Conservation (phyloP, 35 echinoderm and acorn worm species). For the Lytechinus variegatus region DNA sequence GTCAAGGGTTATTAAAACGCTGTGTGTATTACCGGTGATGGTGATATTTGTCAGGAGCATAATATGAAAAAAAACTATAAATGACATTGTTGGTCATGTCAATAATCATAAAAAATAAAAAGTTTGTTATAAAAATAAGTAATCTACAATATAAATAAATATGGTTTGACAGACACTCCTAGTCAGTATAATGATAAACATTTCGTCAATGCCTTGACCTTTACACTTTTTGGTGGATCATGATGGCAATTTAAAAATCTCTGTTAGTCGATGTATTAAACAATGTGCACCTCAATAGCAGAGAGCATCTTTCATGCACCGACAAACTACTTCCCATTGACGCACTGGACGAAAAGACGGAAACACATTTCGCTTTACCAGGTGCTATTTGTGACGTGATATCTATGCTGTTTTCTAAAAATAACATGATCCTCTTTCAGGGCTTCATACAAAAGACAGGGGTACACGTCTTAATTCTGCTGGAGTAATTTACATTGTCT, state of each 20-base stretch:
- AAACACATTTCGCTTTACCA: not conserved
- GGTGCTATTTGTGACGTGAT: not conserved
- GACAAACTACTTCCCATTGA: not conserved
- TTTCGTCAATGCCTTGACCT: not conserved
- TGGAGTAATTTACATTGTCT: slow-evolving; percentile 12
- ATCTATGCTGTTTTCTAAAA: no score
- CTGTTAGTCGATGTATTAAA: not conserved
- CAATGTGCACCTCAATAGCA: not conserved
- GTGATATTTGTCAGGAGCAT: no score
- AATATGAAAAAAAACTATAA: no score
- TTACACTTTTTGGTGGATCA: not conserved
- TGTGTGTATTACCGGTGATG: no score
- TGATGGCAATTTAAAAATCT: not conserved
- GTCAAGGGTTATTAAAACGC: no score
- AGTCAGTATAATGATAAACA: not conserved
- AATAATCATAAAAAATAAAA: no score
- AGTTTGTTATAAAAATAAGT: not conserved
- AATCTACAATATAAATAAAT: not conserved
- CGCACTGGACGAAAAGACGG: not conserved
- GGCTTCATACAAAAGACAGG: not conserved
- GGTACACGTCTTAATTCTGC: not conserved
- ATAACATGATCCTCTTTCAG: no score
- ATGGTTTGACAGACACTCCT: not conserved
- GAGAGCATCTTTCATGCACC: not conserved
- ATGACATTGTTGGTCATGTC: no score